Conservation (phyloP, 2,888 invertebrate species). For the Trilocha varians region DNA sequence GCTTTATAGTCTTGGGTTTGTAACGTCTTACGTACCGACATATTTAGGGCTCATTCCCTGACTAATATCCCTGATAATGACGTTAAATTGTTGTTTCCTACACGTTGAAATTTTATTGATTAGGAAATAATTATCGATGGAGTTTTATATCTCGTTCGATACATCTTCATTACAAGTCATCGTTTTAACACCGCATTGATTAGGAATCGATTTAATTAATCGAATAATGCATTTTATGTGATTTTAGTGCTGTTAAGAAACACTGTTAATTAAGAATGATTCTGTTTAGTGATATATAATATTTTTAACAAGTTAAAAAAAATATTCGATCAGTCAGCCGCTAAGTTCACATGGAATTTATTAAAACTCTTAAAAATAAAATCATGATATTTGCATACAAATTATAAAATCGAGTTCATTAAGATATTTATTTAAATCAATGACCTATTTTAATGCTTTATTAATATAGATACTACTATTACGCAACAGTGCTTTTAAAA, state of each 20-base stretch:
- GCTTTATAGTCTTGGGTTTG: constrained; percentile 39
- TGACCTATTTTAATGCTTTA: no score
- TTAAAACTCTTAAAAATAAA: no score
- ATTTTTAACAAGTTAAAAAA: no score
- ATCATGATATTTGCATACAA: no score
- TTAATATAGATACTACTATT: no score
- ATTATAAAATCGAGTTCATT: no score
- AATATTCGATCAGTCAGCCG: no score
- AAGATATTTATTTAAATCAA: no score
- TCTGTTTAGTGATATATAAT: no score
- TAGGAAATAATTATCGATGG: constrained; percentile 9
- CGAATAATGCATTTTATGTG: neutral
- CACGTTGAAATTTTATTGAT: constrained; percentile 20
- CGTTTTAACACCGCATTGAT: constrained; percentile 5
- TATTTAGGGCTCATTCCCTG: constrained; percentile 30
- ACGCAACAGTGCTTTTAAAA: neutral
- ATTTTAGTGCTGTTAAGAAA: neutral
- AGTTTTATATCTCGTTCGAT: constrained; percentile 5
- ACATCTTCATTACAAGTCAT: constrained; percentile 8
- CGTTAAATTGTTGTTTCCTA: constrained; percentile 26
- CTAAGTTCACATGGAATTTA: no score
- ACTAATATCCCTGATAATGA: constrained; percentile 23
- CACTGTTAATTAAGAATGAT: neutral
- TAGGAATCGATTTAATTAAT: constrained; percentile 6
- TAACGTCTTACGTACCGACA: constrained; percentile 37